Evolutionary conservation across 2,113 vertebrate genomes (phyloP).

Genomic region (Paramisgurnus dabryanus): DNA sequence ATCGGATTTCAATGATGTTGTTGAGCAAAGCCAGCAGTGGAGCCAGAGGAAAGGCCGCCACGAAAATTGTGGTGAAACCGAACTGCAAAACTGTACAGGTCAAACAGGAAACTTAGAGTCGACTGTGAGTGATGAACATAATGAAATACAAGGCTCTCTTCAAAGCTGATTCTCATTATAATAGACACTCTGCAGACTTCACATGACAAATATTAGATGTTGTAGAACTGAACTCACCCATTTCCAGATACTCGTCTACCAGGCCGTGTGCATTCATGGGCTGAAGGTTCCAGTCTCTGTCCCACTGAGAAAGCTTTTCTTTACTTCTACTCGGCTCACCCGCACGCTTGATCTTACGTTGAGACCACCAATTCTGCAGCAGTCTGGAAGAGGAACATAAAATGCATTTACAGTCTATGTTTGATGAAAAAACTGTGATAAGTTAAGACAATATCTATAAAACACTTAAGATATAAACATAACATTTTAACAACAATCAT

Average conservation of each 20-base stretch:
- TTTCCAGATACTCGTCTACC: slow-evolving; percentile 97
- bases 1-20: slow-evolving; percentile 96
- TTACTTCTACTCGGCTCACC: slow-evolving; percentile 81
- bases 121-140: too few relatives aligned
- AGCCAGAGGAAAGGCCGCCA: slow-evolving; percentile 95
- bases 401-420: too few relatives aligned
- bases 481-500: too few relatives aligned
- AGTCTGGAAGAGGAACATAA: slow-evolving; percentile 71
- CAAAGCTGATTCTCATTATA: too few relatives aligned
- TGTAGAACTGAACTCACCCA: slow-evolving; percentile 79
- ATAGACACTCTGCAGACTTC: too few relatives aligned
- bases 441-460: too few relatives aligned
- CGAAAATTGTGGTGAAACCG: slow-evolving; percentile 98
- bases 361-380: slow-evolving; percentile 98
- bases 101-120: background rate
- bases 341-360: slow-evolving; percentile 89
- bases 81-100: slow-evolving; percentile 89
- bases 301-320: slow-evolving; percentile 92
- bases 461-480: too few relatives aligned
- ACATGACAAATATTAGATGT: background rate
- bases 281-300: slow-evolving; percentile 97
- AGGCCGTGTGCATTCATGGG: slow-evolving; percentile 97
- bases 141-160: too few relatives aligned
- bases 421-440: too few relatives aligned
- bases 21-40: slow-evolving; percentile 95